Evolutionary conservation across 2,113 vertebrate genomes (phyloP).

Genomic region (Pyrgilauda ruficollis): DNA sequence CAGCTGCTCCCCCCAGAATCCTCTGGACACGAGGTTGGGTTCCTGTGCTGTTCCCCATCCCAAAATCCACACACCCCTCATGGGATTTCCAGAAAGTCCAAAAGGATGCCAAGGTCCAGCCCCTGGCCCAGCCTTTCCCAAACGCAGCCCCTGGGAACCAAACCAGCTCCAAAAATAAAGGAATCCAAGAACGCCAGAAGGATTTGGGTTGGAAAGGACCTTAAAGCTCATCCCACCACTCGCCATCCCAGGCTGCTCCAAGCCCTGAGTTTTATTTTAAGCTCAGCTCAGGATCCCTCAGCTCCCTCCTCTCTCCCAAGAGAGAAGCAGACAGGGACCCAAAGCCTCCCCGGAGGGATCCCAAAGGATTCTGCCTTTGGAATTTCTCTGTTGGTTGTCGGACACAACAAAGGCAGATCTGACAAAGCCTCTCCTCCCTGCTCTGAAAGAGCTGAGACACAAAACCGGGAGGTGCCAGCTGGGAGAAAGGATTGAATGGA

Average conservation of each 20-base stretch:
- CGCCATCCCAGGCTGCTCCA: rapidly evolving
- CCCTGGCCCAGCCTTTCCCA: not conserved
- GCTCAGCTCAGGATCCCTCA: rapidly evolving
- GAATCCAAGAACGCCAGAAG: not conserved
- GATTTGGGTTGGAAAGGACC: not conserved
- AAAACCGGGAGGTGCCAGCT: not conserved
- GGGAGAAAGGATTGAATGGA: not conserved
- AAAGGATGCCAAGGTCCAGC: not conserved
- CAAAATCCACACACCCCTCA: not conserved
- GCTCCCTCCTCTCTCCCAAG: not conserved
- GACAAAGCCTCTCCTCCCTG: not conserved
- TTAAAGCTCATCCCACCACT: not conserved
- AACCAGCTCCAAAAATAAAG: not conserved
- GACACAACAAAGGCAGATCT: not conserved
- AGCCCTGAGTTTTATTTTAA: not conserved
- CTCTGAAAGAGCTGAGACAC: not conserved
- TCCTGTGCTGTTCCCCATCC: not conserved
- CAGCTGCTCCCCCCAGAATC: not conserved
- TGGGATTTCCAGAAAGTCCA: rapidly evolving
- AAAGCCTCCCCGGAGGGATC: rapidly evolving
- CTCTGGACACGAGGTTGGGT: rapidly evolving
- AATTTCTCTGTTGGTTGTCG: rapidly evolving
- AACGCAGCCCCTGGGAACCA: rapidly evolving
- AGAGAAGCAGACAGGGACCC: not conserved
- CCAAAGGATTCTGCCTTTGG: not conserved